These are phyloP conservation scores for Gyps fulvus DNA, from an alignment of 2,113 vertebrate species.

Conservation along the genomic window DNA sequence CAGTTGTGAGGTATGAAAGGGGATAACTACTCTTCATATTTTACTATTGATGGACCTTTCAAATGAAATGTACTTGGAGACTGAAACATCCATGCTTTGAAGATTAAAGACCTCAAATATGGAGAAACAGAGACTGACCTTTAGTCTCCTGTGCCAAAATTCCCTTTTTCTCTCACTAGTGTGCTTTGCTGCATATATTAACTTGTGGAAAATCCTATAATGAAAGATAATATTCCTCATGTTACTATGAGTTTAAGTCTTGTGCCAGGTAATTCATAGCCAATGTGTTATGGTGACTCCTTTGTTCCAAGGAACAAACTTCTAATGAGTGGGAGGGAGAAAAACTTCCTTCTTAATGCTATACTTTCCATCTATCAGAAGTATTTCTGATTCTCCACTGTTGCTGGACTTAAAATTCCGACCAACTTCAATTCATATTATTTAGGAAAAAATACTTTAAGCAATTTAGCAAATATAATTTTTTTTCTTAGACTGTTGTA, in stretches of 20 bases:
- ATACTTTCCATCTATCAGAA: neutral
- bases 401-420: neutral
- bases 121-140: neutral
- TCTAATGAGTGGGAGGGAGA: neutral
- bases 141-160: neutral
- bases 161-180: neutral
- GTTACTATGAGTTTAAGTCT: neutral
- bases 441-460: neutral
- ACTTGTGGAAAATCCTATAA: neutral
- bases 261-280: neutral
- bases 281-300: neutral
- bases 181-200: neutral
- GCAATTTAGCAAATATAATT: neutral
- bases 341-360: neutral
- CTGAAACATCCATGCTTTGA: neutral
- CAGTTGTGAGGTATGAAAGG: neutral
- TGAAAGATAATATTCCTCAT: neutral
- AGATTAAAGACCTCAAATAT: neutral
- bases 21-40: neutral
- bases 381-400: neutral
- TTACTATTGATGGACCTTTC: neutral
- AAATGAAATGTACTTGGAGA: neutral
- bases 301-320: neutral
- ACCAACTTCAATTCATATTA: neutral
- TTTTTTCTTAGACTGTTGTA: neutral